A percentile compares a stretch with the other conserved stretches of the same genome.
Conservation (phyloP, 2,888 invertebrate genomes). For the Heteropelma amictum region DNA sequence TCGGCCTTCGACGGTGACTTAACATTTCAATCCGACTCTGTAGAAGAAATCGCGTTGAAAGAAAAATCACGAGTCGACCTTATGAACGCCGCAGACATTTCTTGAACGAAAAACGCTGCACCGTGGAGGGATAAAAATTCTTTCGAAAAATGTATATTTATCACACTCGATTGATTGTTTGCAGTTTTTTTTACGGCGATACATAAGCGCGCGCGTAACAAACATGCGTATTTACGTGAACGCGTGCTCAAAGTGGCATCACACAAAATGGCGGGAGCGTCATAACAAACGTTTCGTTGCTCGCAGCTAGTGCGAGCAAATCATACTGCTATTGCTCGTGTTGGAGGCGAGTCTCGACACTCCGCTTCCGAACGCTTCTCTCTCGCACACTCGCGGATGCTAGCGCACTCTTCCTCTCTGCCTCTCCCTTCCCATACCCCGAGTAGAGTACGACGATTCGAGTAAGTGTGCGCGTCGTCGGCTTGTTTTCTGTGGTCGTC, state of each 20-base stretch:
- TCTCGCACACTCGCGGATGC: slow-evolving; percentile 15
- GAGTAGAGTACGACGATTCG: neutral
- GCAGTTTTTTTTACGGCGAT: neutral
- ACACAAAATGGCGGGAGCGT: slow-evolving; percentile 53
- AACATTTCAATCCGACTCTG: too few species aligned
- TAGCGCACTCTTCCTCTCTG: neutral
- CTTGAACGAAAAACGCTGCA: too few species aligned
- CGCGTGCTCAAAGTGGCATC: slow-evolving; percentile 50
- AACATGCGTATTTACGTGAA: slow-evolving; percentile 46
- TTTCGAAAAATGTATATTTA: neutral
- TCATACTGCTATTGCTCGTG: slow-evolving; percentile 37
- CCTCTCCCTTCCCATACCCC: neutral
- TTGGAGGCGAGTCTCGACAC: slow-evolving; percentile 13
- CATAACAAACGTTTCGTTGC: slow-evolving; percentile 47
- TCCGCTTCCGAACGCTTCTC: slow-evolving; percentile 22
- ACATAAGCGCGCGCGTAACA: slow-evolving; percentile 1
- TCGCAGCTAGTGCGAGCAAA: slow-evolving; percentile 50
- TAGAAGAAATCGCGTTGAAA: too few species aligned
- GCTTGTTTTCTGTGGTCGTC: too few species aligned
- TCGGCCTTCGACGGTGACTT: too few species aligned
- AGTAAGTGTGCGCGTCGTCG: too few species aligned
- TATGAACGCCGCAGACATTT: too few species aligned
- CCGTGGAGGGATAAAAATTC: too few species aligned
- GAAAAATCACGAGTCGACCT: too few species aligned
- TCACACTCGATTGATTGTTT: neutral